These are phyloP conservation scores for Gastrophryne carolinensis DNA, from an alignment of 2,797 vertebrate species.

Conservation along the genomic window DNA sequence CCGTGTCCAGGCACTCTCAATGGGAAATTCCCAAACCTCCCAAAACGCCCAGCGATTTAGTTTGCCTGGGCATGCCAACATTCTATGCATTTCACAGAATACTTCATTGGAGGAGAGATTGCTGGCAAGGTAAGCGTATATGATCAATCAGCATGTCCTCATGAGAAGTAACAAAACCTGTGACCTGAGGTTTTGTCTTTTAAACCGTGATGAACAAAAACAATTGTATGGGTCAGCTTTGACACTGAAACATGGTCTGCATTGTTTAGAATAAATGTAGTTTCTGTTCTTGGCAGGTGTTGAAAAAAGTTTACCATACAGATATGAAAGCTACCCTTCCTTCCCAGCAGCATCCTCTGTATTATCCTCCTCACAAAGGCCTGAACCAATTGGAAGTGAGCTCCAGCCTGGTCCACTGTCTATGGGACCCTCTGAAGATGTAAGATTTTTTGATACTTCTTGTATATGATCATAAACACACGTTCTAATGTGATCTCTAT, in stretches of 20 bases:
- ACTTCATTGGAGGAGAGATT: too few species aligned
- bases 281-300: background rate
- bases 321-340: slow-evolving; percentile 13
- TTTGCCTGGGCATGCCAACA: too few species aligned
- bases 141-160: too few species aligned
- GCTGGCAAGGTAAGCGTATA: too few species aligned
- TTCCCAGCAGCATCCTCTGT: background rate
- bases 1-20: too few species aligned
- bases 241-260: background rate
- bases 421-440: background rate
- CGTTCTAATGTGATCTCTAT: background rate
- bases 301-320: background rate
- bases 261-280: background rate
- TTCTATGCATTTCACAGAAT: too few species aligned
- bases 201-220: too few species aligned
- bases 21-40: too few species aligned
- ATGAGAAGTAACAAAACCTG: too few species aligned
- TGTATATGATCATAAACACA: background rate
- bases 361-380: background rate
- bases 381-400: slow-evolving; percentile 24
- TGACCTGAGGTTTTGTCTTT: too few species aligned
- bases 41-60: too few species aligned
- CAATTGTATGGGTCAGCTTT: too few species aligned
- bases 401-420: background rate
- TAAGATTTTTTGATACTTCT: background rate